These are phyloP conservation scores for Encarsia formosa DNA, from an alignment of 2,888 invertebrate genomes.

Conservation along the genomic window DNA sequence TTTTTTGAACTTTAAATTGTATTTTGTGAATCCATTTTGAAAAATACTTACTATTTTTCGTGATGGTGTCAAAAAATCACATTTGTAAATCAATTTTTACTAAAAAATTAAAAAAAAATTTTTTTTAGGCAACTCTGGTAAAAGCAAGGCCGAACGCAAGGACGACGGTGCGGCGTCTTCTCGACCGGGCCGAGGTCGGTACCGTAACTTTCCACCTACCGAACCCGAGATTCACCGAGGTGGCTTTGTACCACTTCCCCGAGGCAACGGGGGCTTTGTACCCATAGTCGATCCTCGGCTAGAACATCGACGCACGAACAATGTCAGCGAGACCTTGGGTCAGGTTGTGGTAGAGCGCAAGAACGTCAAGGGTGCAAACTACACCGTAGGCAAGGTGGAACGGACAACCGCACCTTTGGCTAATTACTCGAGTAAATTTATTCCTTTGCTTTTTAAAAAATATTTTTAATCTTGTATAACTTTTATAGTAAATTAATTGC, in stretches of 20 bases:
- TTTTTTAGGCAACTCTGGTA: constrained; percentile 40
- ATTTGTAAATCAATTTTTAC: too few species aligned
- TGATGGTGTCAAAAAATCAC: too few species aligned
- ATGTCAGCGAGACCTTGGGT: constrained; percentile 30
- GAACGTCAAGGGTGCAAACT: constrained; percentile 34
- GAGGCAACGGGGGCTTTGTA: constrained; percentile 67
- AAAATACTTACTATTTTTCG: too few species aligned
- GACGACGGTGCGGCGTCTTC: constrained; percentile 15
- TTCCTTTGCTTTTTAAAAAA: neutral
- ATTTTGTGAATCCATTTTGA: too few species aligned
- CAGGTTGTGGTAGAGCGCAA: constrained; percentile 32
- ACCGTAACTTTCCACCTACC: constrained; percentile 51
- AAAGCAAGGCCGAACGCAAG: constrained; percentile 47
- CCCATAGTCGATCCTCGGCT: constrained; percentile 59
- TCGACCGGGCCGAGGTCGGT: constrained; percentile 38
- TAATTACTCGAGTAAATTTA: constrained; percentile 8
- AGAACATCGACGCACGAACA: constrained; percentile 1
- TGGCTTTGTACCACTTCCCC: constrained; percentile 73
- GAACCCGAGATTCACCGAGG: constrained; percentile 68
- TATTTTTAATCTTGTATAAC: neutral
- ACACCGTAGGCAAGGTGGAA: constrained; percentile 36
- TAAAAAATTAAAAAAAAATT: neutral
- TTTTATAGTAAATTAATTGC: too few species aligned
- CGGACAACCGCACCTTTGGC: constrained; percentile 20
- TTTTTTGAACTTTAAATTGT: too few species aligned